Evolutionary conservation across 2,888 invertebrate genomes (phyloP).

Genomic region (Pollenia angustigena): DNA sequence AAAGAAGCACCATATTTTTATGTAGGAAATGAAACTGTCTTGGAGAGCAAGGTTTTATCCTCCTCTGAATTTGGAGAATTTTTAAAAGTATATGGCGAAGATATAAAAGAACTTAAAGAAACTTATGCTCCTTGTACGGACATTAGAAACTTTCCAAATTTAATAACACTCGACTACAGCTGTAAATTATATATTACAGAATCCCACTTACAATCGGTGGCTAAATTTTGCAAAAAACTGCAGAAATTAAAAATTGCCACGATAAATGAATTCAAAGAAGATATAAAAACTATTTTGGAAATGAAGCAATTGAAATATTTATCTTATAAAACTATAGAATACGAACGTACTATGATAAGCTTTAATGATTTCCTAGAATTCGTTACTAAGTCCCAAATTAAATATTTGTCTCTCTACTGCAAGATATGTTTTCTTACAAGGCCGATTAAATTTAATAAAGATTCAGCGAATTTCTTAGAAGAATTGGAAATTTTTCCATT

Average conservation of each 20-base stretch:
- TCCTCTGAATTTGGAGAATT: not conserved
- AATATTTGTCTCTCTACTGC: not conserved
- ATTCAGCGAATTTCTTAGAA: not conserved
- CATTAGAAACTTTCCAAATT: not conserved
- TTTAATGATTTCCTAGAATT: not conserved
- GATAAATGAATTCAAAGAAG: not conserved
- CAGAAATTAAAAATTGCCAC: not conserved
- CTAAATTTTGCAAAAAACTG: not conserved
- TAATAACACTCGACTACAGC: not conserved
- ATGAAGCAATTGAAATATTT: not conserved
- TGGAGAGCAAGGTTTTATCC: not conserved
- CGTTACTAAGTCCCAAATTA: not conserved
- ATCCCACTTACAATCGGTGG: not conserved
- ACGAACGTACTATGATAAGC: not conserved
- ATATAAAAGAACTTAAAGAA: not conserved
- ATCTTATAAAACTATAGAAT: not conserved
- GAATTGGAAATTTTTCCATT: constrained; percentile 9
- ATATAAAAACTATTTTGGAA: not conserved
- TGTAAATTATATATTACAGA: not conserved
- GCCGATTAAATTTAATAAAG: not conserved
- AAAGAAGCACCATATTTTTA: not conserved
- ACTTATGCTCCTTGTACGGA: not conserved
- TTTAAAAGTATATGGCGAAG: constrained; percentile 12
- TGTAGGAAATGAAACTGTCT: not conserved
- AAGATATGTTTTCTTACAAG: not conserved